Base-by-base conservation (phyloP, 2,113 vertebrate genomes). In the Psilopsiagon aurifrons region DNA sequence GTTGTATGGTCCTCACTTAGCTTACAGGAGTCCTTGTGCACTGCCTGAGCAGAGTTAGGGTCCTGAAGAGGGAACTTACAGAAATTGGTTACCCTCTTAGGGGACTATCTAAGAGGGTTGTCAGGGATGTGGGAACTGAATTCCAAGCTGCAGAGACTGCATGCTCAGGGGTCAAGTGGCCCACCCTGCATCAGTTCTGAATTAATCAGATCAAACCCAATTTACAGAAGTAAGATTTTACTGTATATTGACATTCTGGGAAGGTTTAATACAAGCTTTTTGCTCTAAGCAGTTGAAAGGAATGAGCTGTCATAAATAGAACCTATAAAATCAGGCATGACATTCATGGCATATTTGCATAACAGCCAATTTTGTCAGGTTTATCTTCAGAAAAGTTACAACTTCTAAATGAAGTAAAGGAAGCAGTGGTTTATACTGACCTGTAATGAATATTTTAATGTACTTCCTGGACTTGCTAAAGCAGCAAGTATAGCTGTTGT, bases 401-500 rank as follows among this genome's bases (percentile, higher is more conserved):
- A 31, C 28, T 79, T 77, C 54, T 78, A 75, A 82, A 41, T 13
- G 10, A 82, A 69, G 29, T 43, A 57, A 66, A 81, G 66, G n/a
- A 88, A 92, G 24, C 54, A n/a, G 27, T 23, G 33, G 43, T 77
- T 68, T 69, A 25, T 64, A 91, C 98, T 97, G 59, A 99, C 99
- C 99, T 99, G 99, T 66, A 99, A 92, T 2, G 99, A 98, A 43
- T 99, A 97, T 46, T 93, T 96, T 41, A 99, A 90, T 2, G 97
- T 99, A 16, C 95, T 99, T 80, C 98, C 98, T 3, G 99, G 98
- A 79, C 99, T 99, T 31, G 99, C 99, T 95, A 99, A 95, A 22
- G 99, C 99, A 4, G 99, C 99, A 37, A 99, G 97, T 44, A 99
- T 98, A 55, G 99, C 98, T 0, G 99, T 99, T n/a, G 99, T 99